A percentile compares a stretch with the other conserved stretches of the same genome.
phyloP scores from a whole-genome alignment of 2,888 invertebrate species.

The Coronaproctus castanopsis region DNA sequence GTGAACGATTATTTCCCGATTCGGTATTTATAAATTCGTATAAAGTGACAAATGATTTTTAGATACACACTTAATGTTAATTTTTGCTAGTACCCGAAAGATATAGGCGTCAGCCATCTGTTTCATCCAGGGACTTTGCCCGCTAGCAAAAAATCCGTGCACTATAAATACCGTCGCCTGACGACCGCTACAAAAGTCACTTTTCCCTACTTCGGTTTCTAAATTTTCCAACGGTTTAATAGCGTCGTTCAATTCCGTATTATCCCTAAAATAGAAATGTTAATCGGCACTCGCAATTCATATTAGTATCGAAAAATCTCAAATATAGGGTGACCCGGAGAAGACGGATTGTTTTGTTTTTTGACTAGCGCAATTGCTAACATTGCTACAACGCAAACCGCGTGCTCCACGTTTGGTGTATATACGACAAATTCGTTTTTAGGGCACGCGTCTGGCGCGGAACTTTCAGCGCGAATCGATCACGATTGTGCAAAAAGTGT shows the following conservation, averaged over 20 bases:
- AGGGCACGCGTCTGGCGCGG: too few relatives aligned
- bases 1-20: too few relatives aligned
- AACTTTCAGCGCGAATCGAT: too few relatives aligned
- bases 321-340: too few relatives aligned
- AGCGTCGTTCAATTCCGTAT: background rate
- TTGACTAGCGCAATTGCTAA: too few relatives aligned
- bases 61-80: background rate
- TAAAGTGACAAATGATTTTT: background rate
- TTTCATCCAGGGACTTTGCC: conserved; percentile 35
- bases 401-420: too few relatives aligned
- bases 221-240: background rate
- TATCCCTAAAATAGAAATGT: background rate
- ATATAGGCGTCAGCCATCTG: conserved; percentile 38
- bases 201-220: background rate
- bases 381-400: too few relatives aligned
- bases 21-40: background rate
- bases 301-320: too few relatives aligned
- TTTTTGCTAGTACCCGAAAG: conserved; percentile 21
- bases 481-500: too few relatives aligned
- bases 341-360: too few relatives aligned
- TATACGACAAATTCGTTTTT: too few relatives aligned
- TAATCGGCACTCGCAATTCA: too few relatives aligned
- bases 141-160: conserved; percentile 41
- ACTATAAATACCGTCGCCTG: conserved; percentile 35
- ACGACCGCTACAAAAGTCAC: conserved; percentile 29